A percentile compares a stretch with the other conserved stretches of the same genome.
These are phyloP conservation scores for Noctua fimbriata DNA, from an alignment of 2,888 invertebrate species.

Conservation along the genomic window DNA sequence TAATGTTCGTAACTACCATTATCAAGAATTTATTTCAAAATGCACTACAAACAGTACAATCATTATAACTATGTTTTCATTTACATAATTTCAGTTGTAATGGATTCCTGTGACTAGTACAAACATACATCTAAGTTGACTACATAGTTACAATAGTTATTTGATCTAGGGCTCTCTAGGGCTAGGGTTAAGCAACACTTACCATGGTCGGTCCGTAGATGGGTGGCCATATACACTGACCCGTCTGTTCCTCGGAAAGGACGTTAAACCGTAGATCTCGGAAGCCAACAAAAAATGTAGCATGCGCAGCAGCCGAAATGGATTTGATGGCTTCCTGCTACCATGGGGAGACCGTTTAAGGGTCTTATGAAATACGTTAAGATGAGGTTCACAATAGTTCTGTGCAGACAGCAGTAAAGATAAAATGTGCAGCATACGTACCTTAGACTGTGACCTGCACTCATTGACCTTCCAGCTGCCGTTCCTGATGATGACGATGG, in stretches of 20 bases:
- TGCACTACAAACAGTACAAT: not conserved
- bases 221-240: not conserved
- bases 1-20: slow-evolving; percentile 1
- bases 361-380: too few species aligned
- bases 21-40: slow-evolving; percentile 20
- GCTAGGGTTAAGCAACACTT: not conserved
- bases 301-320: too few species aligned
- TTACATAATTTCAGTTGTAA: not conserved
- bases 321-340: too few species aligned
- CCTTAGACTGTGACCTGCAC: too few species aligned
- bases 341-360: too few species aligned
- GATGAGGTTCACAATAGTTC: too few species aligned
- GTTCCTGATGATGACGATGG: too few species aligned
- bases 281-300: too few species aligned
- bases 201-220: not conserved
- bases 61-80: slow-evolving; percentile 18
- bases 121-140: not conserved
- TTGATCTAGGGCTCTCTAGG: too few species aligned
- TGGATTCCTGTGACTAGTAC: not conserved
- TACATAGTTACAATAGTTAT: not conserved
- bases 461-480: too few species aligned
- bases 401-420: too few species aligned
- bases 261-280: not conserved
- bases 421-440: too few species aligned
- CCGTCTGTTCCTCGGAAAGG: not conserved